These are phyloP conservation scores for Chromoteleia sp. DNA, from an alignment of 2,888 invertebrate genomes.

Conservation along the genomic window DNA sequence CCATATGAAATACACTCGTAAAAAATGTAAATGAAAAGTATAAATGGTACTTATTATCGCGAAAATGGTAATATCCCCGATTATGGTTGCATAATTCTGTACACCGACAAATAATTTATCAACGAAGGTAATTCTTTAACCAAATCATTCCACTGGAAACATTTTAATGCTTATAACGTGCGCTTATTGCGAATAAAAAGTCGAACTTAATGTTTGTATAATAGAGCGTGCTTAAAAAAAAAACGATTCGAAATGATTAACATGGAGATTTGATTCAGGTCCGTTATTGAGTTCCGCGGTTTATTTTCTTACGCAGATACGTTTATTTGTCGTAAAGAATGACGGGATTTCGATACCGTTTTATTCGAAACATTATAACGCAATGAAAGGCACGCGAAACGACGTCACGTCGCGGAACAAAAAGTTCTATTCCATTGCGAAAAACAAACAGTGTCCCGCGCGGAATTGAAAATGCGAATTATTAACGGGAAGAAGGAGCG, in stretches of 20 bases:
- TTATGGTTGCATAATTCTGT: too few relatives aligned
- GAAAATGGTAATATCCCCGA: too few relatives aligned
- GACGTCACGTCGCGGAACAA: neutral
- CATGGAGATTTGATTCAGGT: too few relatives aligned
- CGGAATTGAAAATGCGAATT: conserved; percentile 8
- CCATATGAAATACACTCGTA: too few relatives aligned
- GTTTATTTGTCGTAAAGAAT: too few relatives aligned
- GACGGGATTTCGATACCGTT: conserved; percentile 13
- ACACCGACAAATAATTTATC: too few relatives aligned
- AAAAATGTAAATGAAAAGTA: too few relatives aligned
- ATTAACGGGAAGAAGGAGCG: conserved; percentile 6
- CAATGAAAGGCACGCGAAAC: neutral
- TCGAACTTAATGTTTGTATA: conserved; percentile 5
- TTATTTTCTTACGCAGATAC: conserved; percentile 3
- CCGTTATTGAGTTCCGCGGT: neutral
- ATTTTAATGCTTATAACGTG: too few relatives aligned
- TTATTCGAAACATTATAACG: conserved; percentile 5
- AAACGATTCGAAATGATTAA: too few relatives aligned
- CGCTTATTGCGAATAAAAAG: neutral
- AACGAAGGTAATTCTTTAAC: too few relatives aligned
- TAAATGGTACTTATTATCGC: too few relatives aligned
- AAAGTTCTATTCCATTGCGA: neutral
- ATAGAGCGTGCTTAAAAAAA: neutral
- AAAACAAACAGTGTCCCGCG: conserved; percentile 5
- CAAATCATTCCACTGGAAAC: too few relatives aligned